phyloP scores from a whole-genome alignment of 2,797 vertebrate species.

The Diplodus sargus region DNA sequence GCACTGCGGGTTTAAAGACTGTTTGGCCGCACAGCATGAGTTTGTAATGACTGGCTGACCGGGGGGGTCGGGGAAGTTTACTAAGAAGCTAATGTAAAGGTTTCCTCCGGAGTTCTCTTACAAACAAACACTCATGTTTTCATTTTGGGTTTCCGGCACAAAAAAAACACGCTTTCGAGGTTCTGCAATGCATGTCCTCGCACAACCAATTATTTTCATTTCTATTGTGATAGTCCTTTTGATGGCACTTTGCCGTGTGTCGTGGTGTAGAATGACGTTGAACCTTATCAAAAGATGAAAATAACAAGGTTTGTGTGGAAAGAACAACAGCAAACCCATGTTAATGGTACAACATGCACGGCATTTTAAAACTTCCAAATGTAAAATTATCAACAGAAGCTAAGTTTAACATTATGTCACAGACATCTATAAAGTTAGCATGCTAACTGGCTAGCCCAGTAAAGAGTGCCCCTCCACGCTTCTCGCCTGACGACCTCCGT shows the following conservation, averaged over 20 bases:
- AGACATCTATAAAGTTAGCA: too few relatives aligned
- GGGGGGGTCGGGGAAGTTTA: background rate
- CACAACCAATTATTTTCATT: background rate
- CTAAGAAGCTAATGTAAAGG: slow-evolving; percentile 5
- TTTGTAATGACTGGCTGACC: background rate
- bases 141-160: background rate
- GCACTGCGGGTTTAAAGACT: background rate
- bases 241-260: background rate
- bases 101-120: background rate
- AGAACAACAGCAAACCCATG: too few relatives aligned
- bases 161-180: too few relatives aligned
- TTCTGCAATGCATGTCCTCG: background rate
- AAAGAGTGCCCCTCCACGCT: too few relatives aligned
- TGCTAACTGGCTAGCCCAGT: too few relatives aligned
- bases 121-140: background rate
- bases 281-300: too few relatives aligned
- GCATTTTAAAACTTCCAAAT: too few relatives aligned
- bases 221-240: background rate
- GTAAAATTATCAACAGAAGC: too few relatives aligned
- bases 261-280: background rate
- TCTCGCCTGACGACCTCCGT: too few relatives aligned
- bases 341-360: too few relatives aligned
- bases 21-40: slow-evolving; percentile 8
- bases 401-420: too few relatives aligned
- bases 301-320: too few relatives aligned